phyloP scores from a whole-genome alignment of 2,113 vertebrate genomes.

The Peromyscus polionotus region DNA sequence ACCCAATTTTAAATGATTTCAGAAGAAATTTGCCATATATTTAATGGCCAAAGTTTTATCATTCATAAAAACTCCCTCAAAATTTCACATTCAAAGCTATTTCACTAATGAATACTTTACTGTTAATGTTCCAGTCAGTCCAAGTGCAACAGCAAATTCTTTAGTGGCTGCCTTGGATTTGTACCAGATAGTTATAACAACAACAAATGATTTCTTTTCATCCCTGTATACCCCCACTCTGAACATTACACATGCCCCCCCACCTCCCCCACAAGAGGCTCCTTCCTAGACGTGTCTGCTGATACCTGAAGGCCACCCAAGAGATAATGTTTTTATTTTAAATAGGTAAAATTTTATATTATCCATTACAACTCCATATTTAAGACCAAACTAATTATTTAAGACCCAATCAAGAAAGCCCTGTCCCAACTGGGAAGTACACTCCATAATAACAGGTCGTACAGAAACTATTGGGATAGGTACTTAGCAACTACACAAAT shows the following conservation, averaged over 20 bases:
- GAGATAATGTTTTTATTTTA: constrained; percentile 54
- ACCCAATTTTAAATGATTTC: constrained; percentile 1
- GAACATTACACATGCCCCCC: neutral
- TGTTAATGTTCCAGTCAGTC: neutral
- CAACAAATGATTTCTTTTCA: constrained; percentile 42
- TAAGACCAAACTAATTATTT: constrained; percentile 54
- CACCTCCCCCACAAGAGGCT: neutral
- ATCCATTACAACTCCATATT: constrained; percentile 56
- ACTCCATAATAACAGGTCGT: constrained; percentile 76
- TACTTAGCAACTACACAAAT: constrained; percentile 70
- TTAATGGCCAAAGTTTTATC: neutral
- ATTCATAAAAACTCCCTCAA: neutral
- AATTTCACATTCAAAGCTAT: neutral
- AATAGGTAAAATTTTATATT: constrained; percentile 59
- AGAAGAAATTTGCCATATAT: neutral
- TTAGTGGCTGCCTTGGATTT: neutral
- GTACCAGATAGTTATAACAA: neutral
- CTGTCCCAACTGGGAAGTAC: constrained; percentile 52
- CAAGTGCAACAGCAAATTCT: constrained; percentile 24
- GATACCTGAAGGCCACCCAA: constrained; percentile 55
- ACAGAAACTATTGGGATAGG: constrained; percentile 56
- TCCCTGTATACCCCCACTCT: constrained; percentile 35
- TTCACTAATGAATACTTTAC: constrained; percentile 10
- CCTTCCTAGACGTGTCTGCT: neutral
- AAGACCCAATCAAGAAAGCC: constrained; percentile 59